These are phyloP conservation scores for Hylia prasina DNA, from an alignment of 2,113 vertebrate species.

Conservation along the genomic window DNA sequence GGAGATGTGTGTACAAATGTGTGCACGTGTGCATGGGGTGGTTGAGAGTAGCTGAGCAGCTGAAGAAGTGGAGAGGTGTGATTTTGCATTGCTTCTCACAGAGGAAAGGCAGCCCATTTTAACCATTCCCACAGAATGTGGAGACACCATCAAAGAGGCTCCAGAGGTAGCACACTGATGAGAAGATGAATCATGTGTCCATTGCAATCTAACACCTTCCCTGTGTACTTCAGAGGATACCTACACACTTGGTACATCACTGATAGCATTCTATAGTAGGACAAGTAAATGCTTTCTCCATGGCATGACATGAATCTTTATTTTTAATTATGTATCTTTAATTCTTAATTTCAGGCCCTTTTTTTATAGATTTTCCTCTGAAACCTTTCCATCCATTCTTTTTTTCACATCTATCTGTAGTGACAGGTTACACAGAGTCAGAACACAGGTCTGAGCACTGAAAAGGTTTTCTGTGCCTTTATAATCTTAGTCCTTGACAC, in stretches of 20 bases:
- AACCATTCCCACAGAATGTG: background rate
- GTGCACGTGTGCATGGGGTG: background rate
- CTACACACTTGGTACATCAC: background rate
- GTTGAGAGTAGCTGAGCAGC: background rate
- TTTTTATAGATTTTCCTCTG: background rate
- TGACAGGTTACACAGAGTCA: background rate
- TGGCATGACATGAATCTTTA: background rate
- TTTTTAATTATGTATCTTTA: too few relatives aligned
- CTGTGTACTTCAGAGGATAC: background rate
- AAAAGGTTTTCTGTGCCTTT: background rate
- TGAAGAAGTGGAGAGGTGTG: background rate
- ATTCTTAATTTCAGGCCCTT: background rate
- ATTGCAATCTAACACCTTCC: background rate
- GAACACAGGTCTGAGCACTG: background rate
- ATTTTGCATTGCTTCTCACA: background rate
- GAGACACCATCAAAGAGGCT: background rate
- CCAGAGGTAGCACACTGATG: background rate
- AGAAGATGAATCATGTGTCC: background rate
- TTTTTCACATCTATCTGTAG: background rate
- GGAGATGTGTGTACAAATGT: rapidly evolving
- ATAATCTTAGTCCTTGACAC: background rate
- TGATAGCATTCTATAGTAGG: background rate
- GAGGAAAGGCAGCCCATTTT: background rate
- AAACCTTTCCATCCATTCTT: background rate
- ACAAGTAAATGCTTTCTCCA: background rate